phyloP scores from a whole-genome alignment of 1,140 invertebrate genomes.

The Sitophilus oryzae region DNA sequence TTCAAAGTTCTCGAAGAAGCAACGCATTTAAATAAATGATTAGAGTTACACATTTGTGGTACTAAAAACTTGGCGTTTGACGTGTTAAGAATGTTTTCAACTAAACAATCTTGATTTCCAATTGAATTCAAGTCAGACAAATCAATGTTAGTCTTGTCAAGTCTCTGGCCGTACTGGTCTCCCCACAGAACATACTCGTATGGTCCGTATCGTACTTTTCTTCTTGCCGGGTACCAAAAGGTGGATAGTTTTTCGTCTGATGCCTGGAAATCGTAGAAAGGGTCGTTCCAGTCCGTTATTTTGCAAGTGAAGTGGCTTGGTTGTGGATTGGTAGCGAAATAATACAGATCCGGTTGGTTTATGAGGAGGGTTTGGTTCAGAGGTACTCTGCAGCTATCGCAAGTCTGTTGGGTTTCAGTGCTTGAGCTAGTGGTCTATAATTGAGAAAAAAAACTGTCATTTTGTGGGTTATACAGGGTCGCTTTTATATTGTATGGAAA shows the following conservation, averaged over 20 bases:
- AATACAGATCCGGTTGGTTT: too few relatives aligned
- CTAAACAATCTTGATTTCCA: conserved; percentile 3
- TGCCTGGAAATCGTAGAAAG: too few relatives aligned
- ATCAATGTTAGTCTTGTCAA: not conserved
- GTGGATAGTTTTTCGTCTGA: not conserved
- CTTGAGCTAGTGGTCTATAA: too few relatives aligned
- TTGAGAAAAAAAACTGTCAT: too few relatives aligned
- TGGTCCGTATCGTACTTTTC: conserved; percentile 7
- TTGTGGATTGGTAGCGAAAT: too few relatives aligned
- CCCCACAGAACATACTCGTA: conserved; percentile 4
- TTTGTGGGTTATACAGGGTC: too few relatives aligned
- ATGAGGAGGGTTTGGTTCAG: too few relatives aligned
- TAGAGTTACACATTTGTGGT: not conserved
- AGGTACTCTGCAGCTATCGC: too few relatives aligned
- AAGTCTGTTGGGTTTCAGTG: too few relatives aligned
- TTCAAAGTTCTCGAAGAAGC: not conserved
- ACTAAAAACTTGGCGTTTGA: not conserved
- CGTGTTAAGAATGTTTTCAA: not conserved
- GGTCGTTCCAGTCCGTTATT: too few relatives aligned
- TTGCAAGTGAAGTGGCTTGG: too few relatives aligned
- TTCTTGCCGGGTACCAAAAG: conserved; percentile 9
- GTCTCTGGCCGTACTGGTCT: not conserved
- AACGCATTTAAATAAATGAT: not conserved
- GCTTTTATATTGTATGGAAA: too few relatives aligned
- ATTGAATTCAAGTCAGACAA: not conserved